Base-by-base conservation (phyloP, 2,797 vertebrate genomes). In the Macrochelys suwanniensis region DNA sequence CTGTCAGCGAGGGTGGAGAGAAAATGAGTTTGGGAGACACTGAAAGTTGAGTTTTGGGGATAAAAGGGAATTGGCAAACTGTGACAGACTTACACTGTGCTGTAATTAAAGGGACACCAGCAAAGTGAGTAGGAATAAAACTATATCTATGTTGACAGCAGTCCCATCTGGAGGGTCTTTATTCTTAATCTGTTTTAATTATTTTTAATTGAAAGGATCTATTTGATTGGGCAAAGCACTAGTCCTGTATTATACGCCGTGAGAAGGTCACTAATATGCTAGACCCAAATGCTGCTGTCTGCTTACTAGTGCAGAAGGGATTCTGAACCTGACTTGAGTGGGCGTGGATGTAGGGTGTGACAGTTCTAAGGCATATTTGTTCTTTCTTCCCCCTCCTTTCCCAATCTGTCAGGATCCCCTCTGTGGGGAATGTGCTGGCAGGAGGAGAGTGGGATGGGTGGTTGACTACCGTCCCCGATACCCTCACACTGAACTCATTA, bases 81-180 rank as follows among this genome's bases (percentile, higher is more conserved):
- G 89, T 84, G 92, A 84, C 80, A 92, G 77, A 2, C 12, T 76
- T 89, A 85, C 79, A 49, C 26, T 1, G 56, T 92, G 88, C 80
- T 84, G 68, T 82, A 91, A 95, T 91, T 95, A 90, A 93, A 97
- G 80, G 68, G 77, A 89, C 92, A 71, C 85, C 82, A 51, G 88
- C 80, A 91, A 74, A 94, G 89, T 80, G 84, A 79, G 51, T 78
- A 95, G 80, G 50, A 87, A 53, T 89, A 42, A 89, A 92, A 94
- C 89, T 3, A 5, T 80, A 80, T 85, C 33, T 90, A 83, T 68
- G 12, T 90, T 25, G 37, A 59, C 83, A 90, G 83, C 85, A 92
- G 57, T 77, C 25, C 54, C 31, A 85, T 79, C 84, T 87, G 87
- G 45, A 53, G 82, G 93, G 53, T 37, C 91, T 87, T 82, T 57